Evolutionary conservation across 2,888 invertebrate species (phyloP).

Genomic region (Cantharis nigra): DNA sequence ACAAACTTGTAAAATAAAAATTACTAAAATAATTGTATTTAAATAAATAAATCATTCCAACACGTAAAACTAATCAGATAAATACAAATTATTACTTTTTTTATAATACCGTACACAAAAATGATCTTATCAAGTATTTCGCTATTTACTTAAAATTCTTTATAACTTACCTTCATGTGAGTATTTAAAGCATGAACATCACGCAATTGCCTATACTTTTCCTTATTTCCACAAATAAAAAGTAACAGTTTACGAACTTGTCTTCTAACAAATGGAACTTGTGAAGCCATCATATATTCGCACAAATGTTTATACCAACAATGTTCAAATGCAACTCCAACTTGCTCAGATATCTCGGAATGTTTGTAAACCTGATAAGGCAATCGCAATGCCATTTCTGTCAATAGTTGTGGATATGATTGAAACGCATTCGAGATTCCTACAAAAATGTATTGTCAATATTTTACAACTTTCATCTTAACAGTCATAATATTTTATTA

Average conservation of each 20-base stretch:
- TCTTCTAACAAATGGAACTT: conserved; percentile 84
- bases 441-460: conserved; percentile 36
- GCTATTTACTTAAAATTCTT: neutral
- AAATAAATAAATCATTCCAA: too few species aligned
- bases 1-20: too few species aligned
- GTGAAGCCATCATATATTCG: conserved; percentile 94
- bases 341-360: conserved; percentile 61
- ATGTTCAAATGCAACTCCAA: conserved; percentile 59
- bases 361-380: conserved; percentile 92
- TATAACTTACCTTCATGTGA: conserved; percentile 71
- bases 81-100: too few species aligned
- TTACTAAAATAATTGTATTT: too few species aligned
- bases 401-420: conserved; percentile 90
- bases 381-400: conserved; percentile 91
- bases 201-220: conserved; percentile 90
- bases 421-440: conserved; percentile 90
- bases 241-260: conserved; percentile 91
- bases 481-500: neutral
- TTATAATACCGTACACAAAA: too few species aligned
- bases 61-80: too few species aligned
- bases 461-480: neutral
- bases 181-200: conserved; percentile 92
- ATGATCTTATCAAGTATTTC: neutral
- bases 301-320: conserved; percentile 83
- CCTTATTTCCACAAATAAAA: conserved; percentile 93